Percentiles rank a stretch among this genome's conserved stretches.
Evolutionary conservation across 2,797 vertebrate genomes (phyloP).

Genomic region (Micromesistius poutassou): DNA sequence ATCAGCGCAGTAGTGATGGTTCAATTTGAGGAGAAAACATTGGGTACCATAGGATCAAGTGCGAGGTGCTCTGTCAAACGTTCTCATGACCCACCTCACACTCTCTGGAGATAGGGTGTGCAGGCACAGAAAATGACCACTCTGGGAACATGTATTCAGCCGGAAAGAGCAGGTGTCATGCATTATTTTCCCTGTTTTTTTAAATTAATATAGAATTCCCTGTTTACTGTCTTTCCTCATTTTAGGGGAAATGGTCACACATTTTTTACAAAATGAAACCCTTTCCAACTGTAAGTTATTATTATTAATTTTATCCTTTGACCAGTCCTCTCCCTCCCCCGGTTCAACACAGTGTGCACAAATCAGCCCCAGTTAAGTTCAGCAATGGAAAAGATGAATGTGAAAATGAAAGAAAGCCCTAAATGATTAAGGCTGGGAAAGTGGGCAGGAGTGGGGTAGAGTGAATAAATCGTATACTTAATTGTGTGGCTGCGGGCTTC

Average conservation of each 20-base stretch:
- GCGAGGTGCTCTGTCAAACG: not conserved
- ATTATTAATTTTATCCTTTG: not conserved
- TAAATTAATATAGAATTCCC: no score
- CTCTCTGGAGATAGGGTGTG: not conserved
- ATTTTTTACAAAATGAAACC: not conserved
- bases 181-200: not conserved
- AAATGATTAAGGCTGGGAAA: constrained; percentile 40
- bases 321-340: not conserved
- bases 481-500: constrained; percentile 43
- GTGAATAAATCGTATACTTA: constrained; percentile 25
- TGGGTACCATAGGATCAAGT: not conserved
- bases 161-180: not conserved
- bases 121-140: not conserved
- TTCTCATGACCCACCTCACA: not conserved
- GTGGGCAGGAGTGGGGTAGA: constrained; percentile 18
- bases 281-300: not conserved
- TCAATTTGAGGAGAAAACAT: not conserved
- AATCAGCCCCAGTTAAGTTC: not conserved
- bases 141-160: not conserved
- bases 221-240: not conserved
- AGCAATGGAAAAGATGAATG: not conserved
- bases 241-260: not conserved
- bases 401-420: not conserved
- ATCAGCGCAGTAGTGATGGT: not conserved
- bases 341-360: not conserved